Evolutionary conservation across 2,113 vertebrate genomes (phyloP), one percentile per base, ranked within the genome.

Genomic region (Mesembrinibis cayennensis): DNA sequence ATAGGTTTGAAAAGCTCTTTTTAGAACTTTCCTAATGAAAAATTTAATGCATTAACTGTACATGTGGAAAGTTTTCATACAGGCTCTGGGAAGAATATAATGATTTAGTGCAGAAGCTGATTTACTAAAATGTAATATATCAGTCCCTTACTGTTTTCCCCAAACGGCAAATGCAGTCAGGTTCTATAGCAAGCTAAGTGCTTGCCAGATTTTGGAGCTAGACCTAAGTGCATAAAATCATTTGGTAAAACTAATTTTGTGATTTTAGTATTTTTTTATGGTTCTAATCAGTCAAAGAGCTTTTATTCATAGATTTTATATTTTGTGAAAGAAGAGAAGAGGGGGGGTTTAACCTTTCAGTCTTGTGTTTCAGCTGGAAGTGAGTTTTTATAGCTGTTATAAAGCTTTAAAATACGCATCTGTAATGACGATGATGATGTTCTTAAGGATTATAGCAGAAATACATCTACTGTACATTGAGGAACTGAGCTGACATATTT

Each of bases 331-430:
- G 67, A 81, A 56, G 13, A 45, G 55, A 82, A 56, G 65, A 15
- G 26, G 8, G 15, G 11, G 30, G 38, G 42, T 59, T 74, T 63
- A 72, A 63, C 61, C 15, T 38, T 49, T 79, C 26, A 47, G 79
- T n/a, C 72, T 90, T 95, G 16, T 66, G 16, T 85, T 97, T 95
- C 92, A 94, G 36, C 26, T 85, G 45, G 44, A 94, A 94, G 19
- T 77, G 36, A 92, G 19, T 61, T 93, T 79, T 71, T 85, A 19
- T 52, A 67, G 29, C 62, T 81, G 11, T 85, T 88, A 61, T 49
- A 91, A 96, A 71, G 16, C 20, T 47, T 52, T 66, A 88, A 96
- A 72, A 58, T 79, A 59, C 9, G 2, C 19, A 19, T 92, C 44
- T 82, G 16, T 87, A 81, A 40, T 86, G 44, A 79, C 86, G 45